Base-by-base conservation (phyloP, 2,797 vertebrate genomes). In the Notamacropus eugenii region DNA sequence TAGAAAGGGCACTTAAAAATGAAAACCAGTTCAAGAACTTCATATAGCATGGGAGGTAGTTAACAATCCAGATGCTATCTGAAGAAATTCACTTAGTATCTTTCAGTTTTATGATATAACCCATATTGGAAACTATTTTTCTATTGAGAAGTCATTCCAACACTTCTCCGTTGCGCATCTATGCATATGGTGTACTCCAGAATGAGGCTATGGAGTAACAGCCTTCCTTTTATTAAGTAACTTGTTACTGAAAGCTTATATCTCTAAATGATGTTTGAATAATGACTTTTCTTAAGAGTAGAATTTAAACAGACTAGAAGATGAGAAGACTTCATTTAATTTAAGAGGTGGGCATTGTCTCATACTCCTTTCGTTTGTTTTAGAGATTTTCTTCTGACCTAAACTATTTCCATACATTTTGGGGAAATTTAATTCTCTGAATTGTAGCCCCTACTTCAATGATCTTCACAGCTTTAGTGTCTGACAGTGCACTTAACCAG, bases 41-140 rank as follows among this genome's bases (percentile, higher is more conserved):
- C 14, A 1, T 58, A 27, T 34, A 93, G 93, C 95, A 90, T 6
- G 62, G 50, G 12, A 27, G 90, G 10, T 91, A 52, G 34, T 96
- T 92, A 91, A 93, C 82, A n/a, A 96, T 74, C 34, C n/a, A 94
- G 94, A 92, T 91, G 29, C 13, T 55, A 91, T 92, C 94, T 95
- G 67, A 93, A 54, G n/a, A 74, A 62, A 74, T 74, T 0, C 6
- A 19, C 16, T 74, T n/a, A 74, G 1, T 13, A 62, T 40, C 62
- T 74, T 74, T 74, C n/a, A 74, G 40, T n/a, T 74, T 74, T 22
- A 74, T 62, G 28, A 62, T 34, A 62, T 13, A 62, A 14, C 22
- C 31, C 29, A 34, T 5, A n/a, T 67, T n/a, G 62, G 31, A 62
- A 34, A 62, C 12, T 34, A 62, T 96, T 82, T 24, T 22, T 95